These are phyloP conservation scores for Psophia crepitans DNA, from an alignment of 2,113 vertebrate species.

Conservation along the genomic window DNA sequence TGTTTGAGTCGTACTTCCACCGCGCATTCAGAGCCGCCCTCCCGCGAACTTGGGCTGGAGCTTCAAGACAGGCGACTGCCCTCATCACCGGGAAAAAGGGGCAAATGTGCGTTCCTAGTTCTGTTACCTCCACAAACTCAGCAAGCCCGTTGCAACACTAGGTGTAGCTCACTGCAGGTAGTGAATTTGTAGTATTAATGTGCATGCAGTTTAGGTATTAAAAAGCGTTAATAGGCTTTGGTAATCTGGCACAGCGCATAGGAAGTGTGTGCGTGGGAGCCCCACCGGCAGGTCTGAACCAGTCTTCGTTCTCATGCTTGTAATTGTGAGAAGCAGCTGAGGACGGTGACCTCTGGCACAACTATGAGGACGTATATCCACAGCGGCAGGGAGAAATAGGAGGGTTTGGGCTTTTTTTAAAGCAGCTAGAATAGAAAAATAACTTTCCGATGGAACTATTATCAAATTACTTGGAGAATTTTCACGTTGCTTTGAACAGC, in stretches of 20 bases:
- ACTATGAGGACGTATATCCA: background rate
- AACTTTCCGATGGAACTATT: background rate
- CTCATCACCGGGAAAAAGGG: rapidly evolving
- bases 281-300: background rate
- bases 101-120: rapidly evolving
- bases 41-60: background rate
- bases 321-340: background rate
- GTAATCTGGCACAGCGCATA: rapidly evolving
- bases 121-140: background rate
- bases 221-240: background rate
- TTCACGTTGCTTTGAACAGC: background rate
- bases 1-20: background rate
- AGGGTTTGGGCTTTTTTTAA: background rate
- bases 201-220: rapidly evolving
- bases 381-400: background rate
- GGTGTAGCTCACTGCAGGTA: background rate
- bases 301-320: rapidly evolving
- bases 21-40: rapidly evolving
- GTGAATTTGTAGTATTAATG: no score
- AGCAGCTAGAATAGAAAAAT: background rate
- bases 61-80: rapidly evolving
- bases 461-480: background rate
- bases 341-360: background rate
- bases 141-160: no score
- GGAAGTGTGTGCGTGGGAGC: background rate